A percentile compares a stretch with the other conserved stretches of the same genome.
phyloP scores from a whole-genome alignment of 2,888 invertebrate species.

The Magallana nippona region DNA sequence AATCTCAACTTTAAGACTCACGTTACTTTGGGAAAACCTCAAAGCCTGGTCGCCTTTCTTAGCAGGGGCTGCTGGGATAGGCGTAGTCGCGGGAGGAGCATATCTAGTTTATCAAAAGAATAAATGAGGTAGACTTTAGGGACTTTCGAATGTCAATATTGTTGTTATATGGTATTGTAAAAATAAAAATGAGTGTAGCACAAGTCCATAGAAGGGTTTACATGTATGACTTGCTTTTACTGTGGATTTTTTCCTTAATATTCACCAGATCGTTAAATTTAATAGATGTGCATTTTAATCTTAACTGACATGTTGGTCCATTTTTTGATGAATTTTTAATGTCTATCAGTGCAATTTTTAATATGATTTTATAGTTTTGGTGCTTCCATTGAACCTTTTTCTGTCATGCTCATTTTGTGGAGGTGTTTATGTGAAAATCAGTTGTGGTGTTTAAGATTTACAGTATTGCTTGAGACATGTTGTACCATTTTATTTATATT shows the following conservation, averaged over 20 bases:
- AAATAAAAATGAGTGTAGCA: not conserved
- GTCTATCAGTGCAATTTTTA: conserved; percentile 13
- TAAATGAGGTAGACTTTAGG: conserved; percentile 34
- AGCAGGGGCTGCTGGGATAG: conserved; percentile 60
- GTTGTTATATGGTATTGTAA: not conserved
- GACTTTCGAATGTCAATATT: not conserved
- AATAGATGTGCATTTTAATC: no score
- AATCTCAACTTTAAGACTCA: conserved; percentile 65
- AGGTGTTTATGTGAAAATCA: no score
- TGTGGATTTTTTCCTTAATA: no score
- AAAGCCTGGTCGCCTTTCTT: conserved; percentile 69
- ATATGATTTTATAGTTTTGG: conserved; percentile 16
- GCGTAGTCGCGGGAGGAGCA: conserved; percentile 56
- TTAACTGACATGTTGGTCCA: no score
- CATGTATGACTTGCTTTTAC: no score
- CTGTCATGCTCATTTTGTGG: not conserved
- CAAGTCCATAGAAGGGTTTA: no score
- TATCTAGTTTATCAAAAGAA: conserved; percentile 61
- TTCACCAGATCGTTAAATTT: no score
- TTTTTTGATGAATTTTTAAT: not conserved
- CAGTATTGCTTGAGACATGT: no score
- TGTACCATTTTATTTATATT: no score
- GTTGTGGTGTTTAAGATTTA: no score
- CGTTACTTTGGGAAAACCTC: conserved; percentile 68
- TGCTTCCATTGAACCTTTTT: conserved; percentile 23